Percentiles rank a stretch among this genome's conserved stretches.
Conservation (phyloP, 2,113 vertebrate genomes). For the Malurus alboscapulatus region DNA sequence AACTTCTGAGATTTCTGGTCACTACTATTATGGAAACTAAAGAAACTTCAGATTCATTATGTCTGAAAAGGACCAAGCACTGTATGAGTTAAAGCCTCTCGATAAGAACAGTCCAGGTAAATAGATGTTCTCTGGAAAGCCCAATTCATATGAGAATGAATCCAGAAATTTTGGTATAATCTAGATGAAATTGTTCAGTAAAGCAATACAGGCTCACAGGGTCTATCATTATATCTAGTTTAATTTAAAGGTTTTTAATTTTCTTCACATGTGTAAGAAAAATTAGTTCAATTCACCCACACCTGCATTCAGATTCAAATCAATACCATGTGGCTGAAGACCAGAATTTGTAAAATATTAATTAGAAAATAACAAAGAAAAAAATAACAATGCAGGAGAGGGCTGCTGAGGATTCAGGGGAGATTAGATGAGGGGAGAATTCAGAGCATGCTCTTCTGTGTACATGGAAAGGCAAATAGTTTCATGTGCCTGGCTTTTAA, state of each 20-base stretch:
- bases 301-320: neutral
- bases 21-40: neutral
- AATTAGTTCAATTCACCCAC: neutral
- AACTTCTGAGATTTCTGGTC: neutral
- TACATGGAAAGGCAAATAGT: neutral
- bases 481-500: neutral
- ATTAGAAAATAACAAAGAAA: neutral
- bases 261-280: neutral
- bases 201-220: neutral
- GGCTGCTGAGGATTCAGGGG: neutral
- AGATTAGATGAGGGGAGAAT: neutral
- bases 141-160: neutral
- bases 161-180: neutral
- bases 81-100: neutral
- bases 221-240: neutral
- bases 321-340: neutral
- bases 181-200: neutral
- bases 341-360: neutral
- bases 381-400: neutral
- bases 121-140: neutral
- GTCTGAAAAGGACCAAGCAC: neutral
- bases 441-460: neutral
- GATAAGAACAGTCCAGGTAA: neutral
- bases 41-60: neutral
- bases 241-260: neutral